Base-by-base conservation (phyloP, 2,113 vertebrate genomes). In the Hiodon tergisus region DNA sequence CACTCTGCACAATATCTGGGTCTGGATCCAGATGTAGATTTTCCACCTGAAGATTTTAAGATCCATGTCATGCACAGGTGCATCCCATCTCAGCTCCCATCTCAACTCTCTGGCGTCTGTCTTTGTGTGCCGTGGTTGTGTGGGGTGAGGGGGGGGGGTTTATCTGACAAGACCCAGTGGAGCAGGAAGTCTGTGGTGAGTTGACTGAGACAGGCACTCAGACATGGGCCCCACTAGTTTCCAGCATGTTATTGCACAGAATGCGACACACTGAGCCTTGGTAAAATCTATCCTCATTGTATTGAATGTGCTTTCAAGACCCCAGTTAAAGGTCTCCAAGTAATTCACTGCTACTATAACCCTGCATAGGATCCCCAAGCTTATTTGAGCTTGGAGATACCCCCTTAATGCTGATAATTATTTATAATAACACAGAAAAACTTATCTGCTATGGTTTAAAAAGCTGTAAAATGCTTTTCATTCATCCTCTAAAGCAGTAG, bases 131-230 rank as follows among this genome's bases (percentile, higher is more conserved):
- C 31, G 57, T 78, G 65, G 75, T 4, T 60, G 69, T 78, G 14
- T 62, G 11, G 57, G 54, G 67, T 14, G 53, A 47, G 31, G 7
- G 47, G 68, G 74, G 73, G 63, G 81, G 81, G 61, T 52, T 54
- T 81, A 50, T 81, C 69, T 81, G 77, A 78, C 31, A 63, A 31
- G 52, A 16, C 70, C 48, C 48, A 52, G 48, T 74, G n/a, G 48
- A 81, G 69, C 72, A 87, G 88, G 86, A 90, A 86, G 82, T 54
- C 11, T 71, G 80, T 72, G 73, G 72, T 73, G 67, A 67, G 77
- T 61, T 62, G 55, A 78, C 76, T 79, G 78, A 82, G 78, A 55
- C 47, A 69, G 68, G 69, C 54, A 78, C 66, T 50, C 77, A 67
- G 16, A 77, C 61, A 55, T 54, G 76, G 61, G 78, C 74, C 70